Base-by-base conservation (phyloP, 2,797 vertebrate genomes). In the Phataginus tricuspis region DNA sequence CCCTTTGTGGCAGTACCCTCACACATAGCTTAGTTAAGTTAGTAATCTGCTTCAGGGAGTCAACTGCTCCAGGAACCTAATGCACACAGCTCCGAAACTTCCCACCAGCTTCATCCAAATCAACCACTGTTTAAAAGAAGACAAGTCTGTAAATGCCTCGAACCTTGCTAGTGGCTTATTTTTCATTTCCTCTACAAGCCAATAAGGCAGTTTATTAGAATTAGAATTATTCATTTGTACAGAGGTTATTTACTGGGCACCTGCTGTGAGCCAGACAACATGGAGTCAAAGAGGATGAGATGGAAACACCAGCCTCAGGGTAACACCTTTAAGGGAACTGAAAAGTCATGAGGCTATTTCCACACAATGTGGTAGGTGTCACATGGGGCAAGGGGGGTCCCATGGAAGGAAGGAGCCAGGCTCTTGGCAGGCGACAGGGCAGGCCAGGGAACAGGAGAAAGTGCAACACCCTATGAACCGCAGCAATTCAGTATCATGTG, bases 21-120 rank as follows among this genome's bases (percentile, higher is more conserved):
- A 42, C 23, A 11, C 8, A 18, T 42, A 7, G 23, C 15, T 31
- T 39, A 8, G 29, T 21, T 11, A 29, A 16, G 45, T 21, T 19
- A 2, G 19, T 6, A 11, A 9, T 11, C 11, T 7, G 66, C 66
- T n/a, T 49, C 39, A 10, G 13, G 5, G 25, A 21, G 14, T 59
- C 51, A 19, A 4, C 51, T 1, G 6, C 45, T n/a, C 4, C 3
- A 9, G 1, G 42, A 31, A 5, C n/a, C 23, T 12, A 5, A 10
- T 5, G 51, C 0, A 7, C 87, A 25, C 27, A 31, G 29, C 7
- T 49, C 77, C 31, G 16, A 25, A 23, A 23, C 5, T 10, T 27
- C 10, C 10, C 9, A 14, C 5, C 10, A 4, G 39, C 39, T 51
- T 16, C 19, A 83, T 21, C 57, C 29, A 51, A 53, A 49, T 53